Evolutionary conservation across 2,113 vertebrate genomes (phyloP).

Genomic region (Amblyornis subalaris): DNA sequence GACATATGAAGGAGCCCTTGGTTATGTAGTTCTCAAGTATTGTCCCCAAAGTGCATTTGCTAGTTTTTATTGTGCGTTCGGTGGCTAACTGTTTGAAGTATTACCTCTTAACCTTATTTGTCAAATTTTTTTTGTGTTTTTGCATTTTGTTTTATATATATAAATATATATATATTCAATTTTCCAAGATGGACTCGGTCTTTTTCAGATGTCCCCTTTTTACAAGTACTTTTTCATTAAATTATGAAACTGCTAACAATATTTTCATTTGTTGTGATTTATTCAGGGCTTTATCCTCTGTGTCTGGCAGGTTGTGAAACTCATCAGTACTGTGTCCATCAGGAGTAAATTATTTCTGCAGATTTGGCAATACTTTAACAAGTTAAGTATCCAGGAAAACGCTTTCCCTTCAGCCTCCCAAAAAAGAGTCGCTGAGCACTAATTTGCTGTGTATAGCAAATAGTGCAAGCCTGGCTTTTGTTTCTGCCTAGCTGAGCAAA

Average conservation of each 20-base stretch:
- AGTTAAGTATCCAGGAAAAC: neutral
- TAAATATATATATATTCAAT: constrained; percentile 67
- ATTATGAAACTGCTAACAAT: constrained; percentile 80
- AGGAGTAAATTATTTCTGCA: neutral
- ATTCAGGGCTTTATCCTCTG: constrained; percentile 43
- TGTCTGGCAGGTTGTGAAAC: neutral
- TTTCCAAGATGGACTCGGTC: constrained; percentile 76
- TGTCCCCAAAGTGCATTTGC: constrained; percentile 73
- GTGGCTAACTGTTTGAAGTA: constrained; percentile 77
- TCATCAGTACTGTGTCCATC: neutral
- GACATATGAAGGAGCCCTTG: constrained; percentile 73
- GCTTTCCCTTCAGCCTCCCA: neutral
- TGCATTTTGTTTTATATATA: constrained; percentile 72
- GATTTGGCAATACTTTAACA: neutral
- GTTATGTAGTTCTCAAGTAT: constrained; percentile 69
- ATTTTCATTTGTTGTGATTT: constrained; percentile 66
- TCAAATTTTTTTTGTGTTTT: constrained; percentile 61
- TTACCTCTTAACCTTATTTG: constrained; percentile 78
- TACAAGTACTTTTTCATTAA: constrained; percentile 86
- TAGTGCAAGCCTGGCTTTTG: neutral
- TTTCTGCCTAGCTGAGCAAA: constrained; percentile 25
- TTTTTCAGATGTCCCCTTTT: constrained; percentile 81
- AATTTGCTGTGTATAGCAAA: neutral
- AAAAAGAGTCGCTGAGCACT: neutral
- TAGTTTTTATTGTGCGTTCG: constrained; percentile 72